These are phyloP conservation scores for Bombus picipes DNA, from an alignment of 1,140 invertebrate species.

Conservation along the genomic window DNA sequence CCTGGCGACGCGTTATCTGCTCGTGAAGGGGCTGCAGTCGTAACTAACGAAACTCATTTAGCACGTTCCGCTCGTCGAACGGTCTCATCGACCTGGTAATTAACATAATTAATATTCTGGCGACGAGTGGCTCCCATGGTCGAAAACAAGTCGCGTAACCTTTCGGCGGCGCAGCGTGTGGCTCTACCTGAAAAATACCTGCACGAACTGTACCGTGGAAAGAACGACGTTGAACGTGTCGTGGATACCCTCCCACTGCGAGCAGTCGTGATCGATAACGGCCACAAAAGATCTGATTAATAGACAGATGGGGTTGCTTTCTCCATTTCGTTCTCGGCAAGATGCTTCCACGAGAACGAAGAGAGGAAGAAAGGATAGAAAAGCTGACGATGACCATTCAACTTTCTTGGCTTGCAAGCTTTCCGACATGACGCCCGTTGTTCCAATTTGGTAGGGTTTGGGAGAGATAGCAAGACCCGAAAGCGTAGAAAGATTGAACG, in stretches of 20 bases:
- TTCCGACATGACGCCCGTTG: not conserved
- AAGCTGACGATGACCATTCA: conserved; percentile 28
- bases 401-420: conserved; percentile 7
- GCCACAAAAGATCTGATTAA: conserved; percentile 73
- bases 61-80: conserved; percentile 51
- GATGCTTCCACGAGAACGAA: conserved; percentile 21
- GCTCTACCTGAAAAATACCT: conserved; percentile 69
- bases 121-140: conserved; percentile 74
- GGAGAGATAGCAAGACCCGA: no score
- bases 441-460: not conserved
- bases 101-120: conserved; percentile 68
- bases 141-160: conserved; percentile 57
- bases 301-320: conserved; percentile 67
- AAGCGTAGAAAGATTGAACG: no score
- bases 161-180: conserved; percentile 71
- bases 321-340: conserved; percentile 14
- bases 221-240: conserved; percentile 13
- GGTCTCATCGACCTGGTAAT: conserved; percentile 55
- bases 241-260: conserved; percentile 50
- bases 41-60: conserved; percentile 53
- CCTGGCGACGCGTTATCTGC: conserved; percentile 30
- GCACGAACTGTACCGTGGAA: not conserved
- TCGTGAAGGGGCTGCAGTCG: conserved; percentile 5
- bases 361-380: not conserved
- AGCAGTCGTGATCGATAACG: conserved; percentile 71